These are phyloP conservation scores for Glossophaga mutica DNA, from an alignment of 2,797 vertebrate genomes.

Conservation along the genomic window DNA sequence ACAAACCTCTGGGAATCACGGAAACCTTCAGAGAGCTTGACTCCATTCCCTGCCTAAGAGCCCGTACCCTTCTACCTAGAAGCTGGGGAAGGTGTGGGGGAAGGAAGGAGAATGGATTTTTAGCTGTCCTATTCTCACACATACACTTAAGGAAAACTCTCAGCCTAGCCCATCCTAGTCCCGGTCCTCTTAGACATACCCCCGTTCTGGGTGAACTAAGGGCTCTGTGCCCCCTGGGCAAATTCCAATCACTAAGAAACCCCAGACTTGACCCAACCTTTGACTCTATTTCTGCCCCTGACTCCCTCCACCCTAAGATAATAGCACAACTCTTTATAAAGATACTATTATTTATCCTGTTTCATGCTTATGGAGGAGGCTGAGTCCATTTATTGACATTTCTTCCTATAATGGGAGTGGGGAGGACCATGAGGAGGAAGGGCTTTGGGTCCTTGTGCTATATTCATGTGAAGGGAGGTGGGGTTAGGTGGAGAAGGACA, in stretches of 20 bases:
- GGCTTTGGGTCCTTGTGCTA: conserved; percentile 8
- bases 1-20: not conserved
- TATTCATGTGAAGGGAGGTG: conserved; percentile 9
- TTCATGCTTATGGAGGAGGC: conserved; percentile 48
- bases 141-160: not conserved
- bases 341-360: conserved; percentile 55
- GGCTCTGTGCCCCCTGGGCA: not conserved
- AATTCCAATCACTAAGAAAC: conserved; percentile 72
- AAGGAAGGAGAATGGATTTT: conserved; percentile 14
- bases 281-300: not conserved
- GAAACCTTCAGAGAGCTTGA: not conserved
- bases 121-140: not conserved
- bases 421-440: not conserved
- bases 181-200: not conserved
- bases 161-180: not conserved
- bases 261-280: conserved; percentile 21
- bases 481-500: conserved; percentile 31
- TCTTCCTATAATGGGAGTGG: conserved; percentile 30
- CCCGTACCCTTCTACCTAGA: not conserved
- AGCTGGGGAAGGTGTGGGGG: not conserved
- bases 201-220: conserved; percentile 1
- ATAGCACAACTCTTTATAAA: conserved; percentile 36
- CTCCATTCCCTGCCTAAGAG: not conserved
- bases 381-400: conserved; percentile 10
- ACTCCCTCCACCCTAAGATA: conserved; percentile 17